Evolutionary conservation across 2,113 vertebrate species (phyloP), one percentile per base, ranked within the genome.

Genomic region (Percina caprodes): DNA sequence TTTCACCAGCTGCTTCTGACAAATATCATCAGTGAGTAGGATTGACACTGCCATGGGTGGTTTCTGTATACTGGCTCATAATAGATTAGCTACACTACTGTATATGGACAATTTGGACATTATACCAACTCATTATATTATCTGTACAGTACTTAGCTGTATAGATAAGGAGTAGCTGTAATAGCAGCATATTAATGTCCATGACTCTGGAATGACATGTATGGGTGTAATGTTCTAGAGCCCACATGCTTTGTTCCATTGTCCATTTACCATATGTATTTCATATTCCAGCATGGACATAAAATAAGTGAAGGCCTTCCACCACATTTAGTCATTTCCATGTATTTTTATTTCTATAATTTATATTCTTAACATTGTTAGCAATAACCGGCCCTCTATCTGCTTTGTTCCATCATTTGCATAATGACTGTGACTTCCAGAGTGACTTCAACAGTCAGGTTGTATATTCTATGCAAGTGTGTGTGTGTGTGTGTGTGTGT

Each of bases 361-460:
- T 74, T 26, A 74, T 69, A 85, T 78, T 81, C 54, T 48, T 52
- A 67, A 66, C 75, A 77, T 21, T 59, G 61, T 77, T 73, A 66
- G 33, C 76, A 21, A 71, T 26, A 65, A 56, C 42, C n/a, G 12
- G 15, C 78, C 73, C 54, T 33, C 16, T 56, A 8, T 30, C 62
- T 49, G 46, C 12, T 49, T 23, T 54, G 4, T 68, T 59, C 42
- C 15, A 58, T 49, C 60, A 80, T 86, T 83, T 79, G 55, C 77
- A 86, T 72, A 77, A 19, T 69, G 66, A 35, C 65, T 4, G 48
- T 55, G 69, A 77, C 51, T 73, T 55, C 14, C 46, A 58, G 73
- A 65, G 68, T 68, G 51, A 82, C n/a, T n/a, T n/a, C n/a, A n/a
- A 63, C 78, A 73, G 61, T 73, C 83, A 68, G 58, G 24, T 39